Conservation (phyloP, 1,140 invertebrate genomes). For the Semibalanus balanoides region DNA sequence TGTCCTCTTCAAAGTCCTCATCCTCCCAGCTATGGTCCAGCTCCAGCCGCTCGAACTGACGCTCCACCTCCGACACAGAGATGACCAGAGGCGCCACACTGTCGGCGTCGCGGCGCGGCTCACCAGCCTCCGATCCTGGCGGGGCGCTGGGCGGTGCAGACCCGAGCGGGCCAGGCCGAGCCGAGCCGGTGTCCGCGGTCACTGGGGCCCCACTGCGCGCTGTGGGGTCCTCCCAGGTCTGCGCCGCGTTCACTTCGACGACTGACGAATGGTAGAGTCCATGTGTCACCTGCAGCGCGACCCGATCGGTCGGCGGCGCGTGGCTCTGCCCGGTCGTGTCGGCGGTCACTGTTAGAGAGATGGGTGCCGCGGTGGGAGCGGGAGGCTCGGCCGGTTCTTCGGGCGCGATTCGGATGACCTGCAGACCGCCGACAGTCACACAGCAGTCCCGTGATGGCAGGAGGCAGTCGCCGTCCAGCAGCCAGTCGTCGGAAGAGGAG, state of each 20-base stretch:
- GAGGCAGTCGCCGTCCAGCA: not conserved
- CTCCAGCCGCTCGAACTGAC: not conserved
- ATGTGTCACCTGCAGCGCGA: not conserved
- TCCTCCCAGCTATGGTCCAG: too few species aligned
- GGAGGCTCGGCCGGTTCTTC: not conserved
- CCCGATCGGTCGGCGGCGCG: not conserved
- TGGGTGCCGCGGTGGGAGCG: too few species aligned
- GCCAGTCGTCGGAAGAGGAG: not conserved
- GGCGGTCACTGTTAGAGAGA: not conserved
- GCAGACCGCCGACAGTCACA: not conserved
- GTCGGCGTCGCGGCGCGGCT: too few species aligned
- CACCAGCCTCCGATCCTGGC: too few species aligned
- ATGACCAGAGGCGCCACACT: not conserved
- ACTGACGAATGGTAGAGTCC: not conserved
- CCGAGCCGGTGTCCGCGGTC: too few species aligned
- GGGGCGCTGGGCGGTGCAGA: too few species aligned
- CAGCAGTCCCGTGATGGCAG: not conserved
- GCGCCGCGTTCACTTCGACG: not conserved
- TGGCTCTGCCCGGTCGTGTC: not conserved
- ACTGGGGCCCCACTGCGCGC: too few species aligned
- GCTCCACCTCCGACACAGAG: not conserved
- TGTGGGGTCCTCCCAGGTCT: too few species aligned
- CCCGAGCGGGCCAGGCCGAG: too few species aligned
- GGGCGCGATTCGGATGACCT: not conserved
- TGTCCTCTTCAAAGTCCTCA: not conserved